Evolutionary conservation across 2,888 invertebrate genomes (phyloP).

Genomic region (Saturnia pavonia): DNA sequence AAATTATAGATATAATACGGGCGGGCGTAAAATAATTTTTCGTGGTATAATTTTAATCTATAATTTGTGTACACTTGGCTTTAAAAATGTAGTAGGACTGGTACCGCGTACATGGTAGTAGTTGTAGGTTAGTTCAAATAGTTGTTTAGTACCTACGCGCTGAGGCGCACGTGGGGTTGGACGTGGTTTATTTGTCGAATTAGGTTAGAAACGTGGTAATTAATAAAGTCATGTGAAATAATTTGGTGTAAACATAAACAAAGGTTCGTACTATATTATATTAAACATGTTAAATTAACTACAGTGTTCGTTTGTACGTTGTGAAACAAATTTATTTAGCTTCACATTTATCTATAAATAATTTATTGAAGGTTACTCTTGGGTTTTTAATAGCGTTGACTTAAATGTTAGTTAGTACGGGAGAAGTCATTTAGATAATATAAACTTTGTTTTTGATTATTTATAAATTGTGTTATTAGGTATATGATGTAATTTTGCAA

Average conservation of each 20-base stretch:
- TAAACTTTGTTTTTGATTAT: too few species aligned
- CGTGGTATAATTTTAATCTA: background rate
- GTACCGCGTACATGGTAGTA: background rate
- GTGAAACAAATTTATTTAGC: background rate
- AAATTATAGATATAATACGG: background rate
- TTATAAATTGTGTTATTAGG: too few species aligned
- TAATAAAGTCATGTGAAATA: conserved; percentile 5
- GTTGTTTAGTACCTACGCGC: background rate
- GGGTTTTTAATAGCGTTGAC: too few species aligned
- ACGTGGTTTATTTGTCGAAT: background rate
- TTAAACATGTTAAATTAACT: background rate
- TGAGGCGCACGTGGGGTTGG: background rate
- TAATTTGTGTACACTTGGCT: background rate
- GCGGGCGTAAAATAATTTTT: background rate
- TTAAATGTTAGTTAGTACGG: too few species aligned
- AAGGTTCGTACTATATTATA: background rate
- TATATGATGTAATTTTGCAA: too few species aligned
- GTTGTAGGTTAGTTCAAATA: too few species aligned
- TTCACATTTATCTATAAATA: background rate
- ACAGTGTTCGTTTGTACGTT: background rate
- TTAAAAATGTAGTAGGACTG: background rate
- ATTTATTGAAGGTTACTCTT: background rate
- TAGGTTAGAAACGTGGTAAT: background rate
- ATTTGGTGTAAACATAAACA: background rate
- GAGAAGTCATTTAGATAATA: too few species aligned